Evolutionary conservation across 2,888 invertebrate genomes (phyloP), one percentile per base, ranked within the genome.

Genomic region (Sminthurides aquaticus): DNA sequence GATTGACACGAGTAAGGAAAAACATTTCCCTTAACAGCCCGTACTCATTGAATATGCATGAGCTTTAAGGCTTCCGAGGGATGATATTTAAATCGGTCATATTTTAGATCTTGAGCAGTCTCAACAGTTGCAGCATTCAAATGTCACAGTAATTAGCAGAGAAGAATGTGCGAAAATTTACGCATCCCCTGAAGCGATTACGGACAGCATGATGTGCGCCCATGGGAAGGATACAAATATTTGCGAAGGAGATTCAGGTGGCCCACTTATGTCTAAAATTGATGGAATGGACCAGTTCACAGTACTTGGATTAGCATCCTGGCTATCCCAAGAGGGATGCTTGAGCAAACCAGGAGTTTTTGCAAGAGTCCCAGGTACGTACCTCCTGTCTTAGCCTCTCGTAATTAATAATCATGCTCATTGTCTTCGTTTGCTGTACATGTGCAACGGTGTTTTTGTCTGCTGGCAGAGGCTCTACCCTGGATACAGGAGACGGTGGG

Each of bases 1-100:
- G 25, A 66, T 74, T 11, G 71, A 70, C 24, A 76, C 76, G 25
- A 75, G 76, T 72, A 67, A 60, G 48, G 20, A 22, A n/a, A 34
- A 52, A n/a, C 15, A 27, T 34, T 11, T 59, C n/a, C 22, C 28
- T 20, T 22, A 22, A 22, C n/a, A n/a, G n/a, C n/a, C n/a, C n/a
- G n/a, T n/a, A n/a, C n/a, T n/a, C n/a, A n/a, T n/a, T n/a, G n/a
- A n/a, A n/a, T n/a, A n/a, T n/a, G n/a, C n/a, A n/a, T n/a, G n/a
- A n/a, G n/a, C n/a, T n/a, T n/a, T n/a, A n/a, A n/a, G n/a, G n/a
- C n/a, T n/a, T n/a, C n/a, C n/a, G n/a, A n/a, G n/a, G n/a, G n/a
- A n/a, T n/a, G n/a, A n/a, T n/a, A n/a, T n/a, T n/a, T n/a, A n/a
- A n/a, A n/a, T n/a, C n/a, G 3, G 20, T 3, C 15, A 59, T 24